phyloP scores from a whole-genome alignment of 2,797 vertebrate genomes.

The Phoebastria nigripes region DNA sequence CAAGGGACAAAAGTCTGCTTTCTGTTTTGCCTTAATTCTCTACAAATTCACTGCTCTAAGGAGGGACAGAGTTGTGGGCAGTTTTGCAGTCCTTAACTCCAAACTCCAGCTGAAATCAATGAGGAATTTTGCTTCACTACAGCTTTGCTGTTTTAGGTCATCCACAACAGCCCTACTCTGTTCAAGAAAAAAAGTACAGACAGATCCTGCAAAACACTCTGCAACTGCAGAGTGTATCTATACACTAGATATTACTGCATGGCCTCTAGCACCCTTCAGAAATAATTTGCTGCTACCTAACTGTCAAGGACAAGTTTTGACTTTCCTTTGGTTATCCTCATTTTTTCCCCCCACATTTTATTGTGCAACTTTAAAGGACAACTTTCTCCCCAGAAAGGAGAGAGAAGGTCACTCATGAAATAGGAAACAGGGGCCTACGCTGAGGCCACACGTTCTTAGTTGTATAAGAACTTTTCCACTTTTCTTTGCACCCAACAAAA shows the following conservation, averaged over 20 bases:
- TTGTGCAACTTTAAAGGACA: neutral
- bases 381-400: neutral
- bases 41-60: neutral
- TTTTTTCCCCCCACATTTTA: neutral
- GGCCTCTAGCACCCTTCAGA: neutral
- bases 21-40: neutral
- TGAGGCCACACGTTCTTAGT: neutral
- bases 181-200: neutral
- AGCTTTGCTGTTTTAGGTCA: neutral
- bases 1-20: neutral
- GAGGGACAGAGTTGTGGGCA: neutral
- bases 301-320: neutral
- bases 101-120: neutral
- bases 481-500: neutral
- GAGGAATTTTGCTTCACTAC: neutral
- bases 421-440: neutral
- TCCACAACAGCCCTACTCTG: neutral
- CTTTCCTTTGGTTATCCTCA: neutral
- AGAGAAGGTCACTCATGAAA: neutral
- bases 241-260: neutral
- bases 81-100: neutral
- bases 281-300: neutral
- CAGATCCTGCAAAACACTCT: neutral
- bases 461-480: neutral
- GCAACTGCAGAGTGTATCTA: neutral